These are phyloP conservation scores for Halcyon badia DNA, from an alignment of 2,797 vertebrate species.

Conservation along the genomic window DNA sequence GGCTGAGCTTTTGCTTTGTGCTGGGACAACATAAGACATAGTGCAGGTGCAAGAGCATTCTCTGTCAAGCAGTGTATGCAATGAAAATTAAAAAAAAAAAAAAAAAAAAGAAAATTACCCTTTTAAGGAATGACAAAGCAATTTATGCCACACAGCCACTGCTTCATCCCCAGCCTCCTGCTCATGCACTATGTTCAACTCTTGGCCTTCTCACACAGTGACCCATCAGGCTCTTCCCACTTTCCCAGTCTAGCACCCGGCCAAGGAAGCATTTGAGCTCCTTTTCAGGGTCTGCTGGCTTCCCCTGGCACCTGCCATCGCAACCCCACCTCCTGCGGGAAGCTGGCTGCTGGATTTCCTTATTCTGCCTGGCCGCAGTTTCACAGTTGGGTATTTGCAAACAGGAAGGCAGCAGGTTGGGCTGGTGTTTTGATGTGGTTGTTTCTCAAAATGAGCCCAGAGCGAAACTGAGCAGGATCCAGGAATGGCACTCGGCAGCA, in stretches of 20 bases:
- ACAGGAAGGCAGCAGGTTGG: neutral
- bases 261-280: rapidly evolving
- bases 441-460: neutral
- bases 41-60: neutral
- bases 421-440: neutral
- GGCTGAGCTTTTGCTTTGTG: rapidly evolving
- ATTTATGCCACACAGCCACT: neutral
- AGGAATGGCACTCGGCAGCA: rapidly evolving
- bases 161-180: neutral
- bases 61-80: rapidly evolving
- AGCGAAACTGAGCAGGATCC: neutral
- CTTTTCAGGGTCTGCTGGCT: rapidly evolving
- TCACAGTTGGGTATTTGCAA: neutral
- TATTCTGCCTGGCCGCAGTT: rapidly evolving
- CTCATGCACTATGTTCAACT: neutral
- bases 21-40: rapidly evolving
- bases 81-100: no score
- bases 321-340: rapidly evolving
- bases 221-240: neutral
- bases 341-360: rapidly evolving
- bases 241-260: rapidly evolving
- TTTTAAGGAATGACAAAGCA: neutral
- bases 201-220: neutral
- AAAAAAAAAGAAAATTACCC: neutral
- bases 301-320: neutral